Evolutionary conservation across 1,140 invertebrate genomes (phyloP).

Genomic region (Paramacrobiotus metropolitanus): DNA sequence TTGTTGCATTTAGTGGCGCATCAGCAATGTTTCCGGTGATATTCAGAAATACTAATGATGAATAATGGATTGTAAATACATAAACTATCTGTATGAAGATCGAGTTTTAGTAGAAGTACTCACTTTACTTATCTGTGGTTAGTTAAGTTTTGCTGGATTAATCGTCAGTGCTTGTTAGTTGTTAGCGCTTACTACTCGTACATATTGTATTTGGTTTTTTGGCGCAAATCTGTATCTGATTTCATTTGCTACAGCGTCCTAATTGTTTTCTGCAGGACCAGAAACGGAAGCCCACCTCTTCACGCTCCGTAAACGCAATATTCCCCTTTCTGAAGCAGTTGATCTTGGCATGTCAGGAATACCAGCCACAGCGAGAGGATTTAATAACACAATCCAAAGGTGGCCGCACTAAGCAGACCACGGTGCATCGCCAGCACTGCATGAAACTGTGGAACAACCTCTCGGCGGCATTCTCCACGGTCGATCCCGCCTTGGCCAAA

Average conservation of each 20-base stretch:
- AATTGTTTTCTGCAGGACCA: not conserved
- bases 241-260: not conserved
- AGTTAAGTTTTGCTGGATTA: too few relatives aligned
- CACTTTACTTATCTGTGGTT: too few relatives aligned
- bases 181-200: not conserved
- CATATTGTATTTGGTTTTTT: not conserved
- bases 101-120: too few relatives aligned
- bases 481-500: not conserved
- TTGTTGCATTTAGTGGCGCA: too few relatives aligned
- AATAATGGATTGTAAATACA: too few relatives aligned
- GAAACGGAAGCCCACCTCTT: not conserved
- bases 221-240: not conserved
- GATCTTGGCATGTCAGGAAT: not conserved
- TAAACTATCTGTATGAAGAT: too few relatives aligned
- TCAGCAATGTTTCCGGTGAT: too few relatives aligned
- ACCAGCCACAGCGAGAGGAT: not conserved
- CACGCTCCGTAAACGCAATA: not conserved
- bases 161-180: too few relatives aligned
- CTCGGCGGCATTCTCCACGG: not conserved
- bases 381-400: not conserved
- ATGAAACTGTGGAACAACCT: not conserved
- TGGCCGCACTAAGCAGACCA: not conserved
- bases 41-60: too few relatives aligned
- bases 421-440: not conserved
- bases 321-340: conserved; percentile 1